Percentiles rank a stretch among this genome's conserved stretches.
phyloP scores from a whole-genome alignment of 2,113 vertebrate genomes.

The Mohoua ochrocephala region DNA sequence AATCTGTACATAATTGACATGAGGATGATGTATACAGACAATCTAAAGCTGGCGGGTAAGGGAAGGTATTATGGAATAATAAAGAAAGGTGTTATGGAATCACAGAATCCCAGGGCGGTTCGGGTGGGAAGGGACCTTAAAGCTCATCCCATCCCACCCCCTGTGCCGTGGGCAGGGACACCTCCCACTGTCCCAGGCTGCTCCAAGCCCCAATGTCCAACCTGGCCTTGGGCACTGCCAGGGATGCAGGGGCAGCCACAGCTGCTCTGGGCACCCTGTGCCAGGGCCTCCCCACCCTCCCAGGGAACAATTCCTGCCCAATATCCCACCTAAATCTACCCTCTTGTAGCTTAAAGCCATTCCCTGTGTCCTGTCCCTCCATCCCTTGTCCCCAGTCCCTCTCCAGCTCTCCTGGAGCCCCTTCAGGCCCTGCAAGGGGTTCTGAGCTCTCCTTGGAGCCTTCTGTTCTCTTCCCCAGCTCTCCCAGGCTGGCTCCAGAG shows the following conservation, averaged over 20 bases:
- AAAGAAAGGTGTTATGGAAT: not conserved
- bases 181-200: accelerated
- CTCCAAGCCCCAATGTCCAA: accelerated
- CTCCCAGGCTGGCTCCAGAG: not conserved
- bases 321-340: accelerated
- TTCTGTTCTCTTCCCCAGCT: not conserved
- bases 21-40: not conserved
- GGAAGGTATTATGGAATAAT: not conserved
- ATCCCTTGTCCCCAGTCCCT: not conserved
- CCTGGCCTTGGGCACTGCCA: not conserved
- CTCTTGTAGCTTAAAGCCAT: not conserved
- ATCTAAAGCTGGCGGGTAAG: not conserved
- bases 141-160: accelerated
- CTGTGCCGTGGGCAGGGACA: not conserved
- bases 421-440: accelerated
- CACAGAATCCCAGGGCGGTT: not conserved
- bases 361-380: not conserved
- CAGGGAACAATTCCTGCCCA: not conserved
- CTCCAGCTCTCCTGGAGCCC: not conserved
- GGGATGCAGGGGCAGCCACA: not conserved
- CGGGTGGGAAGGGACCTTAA: not conserved
- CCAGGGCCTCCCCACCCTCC: accelerated
- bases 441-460: not conserved
- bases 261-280: not conserved
- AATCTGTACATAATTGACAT: not conserved